phyloP scores from a whole-genome alignment of 1,140 invertebrate genomes.

The Sesamia nonagrioides region DNA sequence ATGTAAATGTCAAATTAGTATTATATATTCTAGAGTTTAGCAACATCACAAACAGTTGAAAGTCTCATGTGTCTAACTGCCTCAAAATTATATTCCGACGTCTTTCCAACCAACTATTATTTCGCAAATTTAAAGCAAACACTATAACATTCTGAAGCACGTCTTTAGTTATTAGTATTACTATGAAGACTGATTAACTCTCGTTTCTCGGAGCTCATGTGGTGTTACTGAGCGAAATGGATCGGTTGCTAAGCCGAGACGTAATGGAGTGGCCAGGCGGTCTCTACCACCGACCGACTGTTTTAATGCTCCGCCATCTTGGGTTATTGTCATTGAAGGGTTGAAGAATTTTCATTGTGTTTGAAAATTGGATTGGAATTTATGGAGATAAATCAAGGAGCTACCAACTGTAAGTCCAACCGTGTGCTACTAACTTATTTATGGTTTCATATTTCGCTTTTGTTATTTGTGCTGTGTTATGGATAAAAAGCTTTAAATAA shows the following conservation, averaged over 20 bases:
- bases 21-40: too few relatives aligned
- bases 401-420: too few relatives aligned
- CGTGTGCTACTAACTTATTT: too few relatives aligned
- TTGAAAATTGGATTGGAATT: background rate
- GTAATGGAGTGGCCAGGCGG: slow-evolving; percentile 11
- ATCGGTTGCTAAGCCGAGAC: background rate
- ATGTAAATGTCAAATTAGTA: too few relatives aligned
- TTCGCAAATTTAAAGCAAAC: too few relatives aligned
- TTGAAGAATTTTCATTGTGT: slow-evolving; percentile 5
- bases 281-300: background rate
- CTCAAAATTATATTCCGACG: too few relatives aligned
- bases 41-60: too few relatives aligned
- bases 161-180: background rate
- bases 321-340: background rate
- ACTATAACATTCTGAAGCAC: background rate
- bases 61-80: too few relatives aligned
- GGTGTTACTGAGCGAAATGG: background rate
- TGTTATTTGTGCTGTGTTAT: too few relatives aligned
- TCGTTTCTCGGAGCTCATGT: background rate
- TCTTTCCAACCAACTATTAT: too few relatives aligned
- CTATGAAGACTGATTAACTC: slow-evolving; percentile 12
- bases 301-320: slow-evolving; percentile 11
- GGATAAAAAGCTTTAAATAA: too few relatives aligned
- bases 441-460: too few relatives aligned
- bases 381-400: background rate